A percentile compares a stretch with the other conserved stretches of the same genome.
Evolutionary conservation across 2,797 vertebrate genomes (phyloP).

Genomic region (Lepilemur ruficaudatus): DNA sequence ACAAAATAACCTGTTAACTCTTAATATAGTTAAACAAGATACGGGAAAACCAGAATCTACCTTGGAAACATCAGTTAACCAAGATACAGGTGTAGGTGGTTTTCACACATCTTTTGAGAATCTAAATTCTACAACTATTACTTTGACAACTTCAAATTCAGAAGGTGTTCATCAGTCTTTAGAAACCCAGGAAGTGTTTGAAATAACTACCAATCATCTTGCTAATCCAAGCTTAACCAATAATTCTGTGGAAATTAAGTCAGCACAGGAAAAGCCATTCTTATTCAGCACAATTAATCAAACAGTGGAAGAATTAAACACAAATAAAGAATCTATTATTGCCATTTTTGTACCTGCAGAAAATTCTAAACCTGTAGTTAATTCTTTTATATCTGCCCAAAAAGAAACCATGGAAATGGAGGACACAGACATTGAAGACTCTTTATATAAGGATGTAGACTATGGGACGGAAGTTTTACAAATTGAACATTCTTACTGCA

Average conservation of each 20-base stretch:
- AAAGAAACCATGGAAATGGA: slow-evolving; percentile 74
- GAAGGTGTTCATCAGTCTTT: slow-evolving; percentile 75
- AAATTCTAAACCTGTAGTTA: slow-evolving; percentile 70
- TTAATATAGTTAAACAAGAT: slow-evolving; percentile 59
- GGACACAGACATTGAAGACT: slow-evolving; percentile 62
- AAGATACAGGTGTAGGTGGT: background rate
- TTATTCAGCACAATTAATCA: slow-evolving; percentile 83
- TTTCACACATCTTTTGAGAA: slow-evolving; percentile 67
- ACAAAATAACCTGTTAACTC: slow-evolving; percentile 50
- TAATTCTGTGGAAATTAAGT: slow-evolving; percentile 78
- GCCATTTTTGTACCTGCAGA: slow-evolving; percentile 83
- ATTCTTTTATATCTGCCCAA: slow-evolving; percentile 72
- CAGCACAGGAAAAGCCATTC: slow-evolving; percentile 77
- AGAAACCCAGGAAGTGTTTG: slow-evolving; percentile 66
- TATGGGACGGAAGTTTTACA: slow-evolving; percentile 79
- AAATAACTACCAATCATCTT: slow-evolving; percentile 69
- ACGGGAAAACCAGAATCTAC: slow-evolving; percentile 46
- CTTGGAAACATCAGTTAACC: slow-evolving; percentile 63
- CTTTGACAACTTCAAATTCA: slow-evolving; percentile 76
- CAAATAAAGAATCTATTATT: slow-evolving; percentile 82
- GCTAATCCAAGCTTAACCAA: slow-evolving; percentile 54
- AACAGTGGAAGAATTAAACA: slow-evolving; percentile 79
- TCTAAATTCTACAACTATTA: slow-evolving; percentile 74
- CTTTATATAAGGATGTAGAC: slow-evolving; percentile 65
- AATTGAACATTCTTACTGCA: slow-evolving; percentile 91